phyloP scores from a whole-genome alignment of 2,797 vertebrate species.

The Etheostoma nigrum region DNA sequence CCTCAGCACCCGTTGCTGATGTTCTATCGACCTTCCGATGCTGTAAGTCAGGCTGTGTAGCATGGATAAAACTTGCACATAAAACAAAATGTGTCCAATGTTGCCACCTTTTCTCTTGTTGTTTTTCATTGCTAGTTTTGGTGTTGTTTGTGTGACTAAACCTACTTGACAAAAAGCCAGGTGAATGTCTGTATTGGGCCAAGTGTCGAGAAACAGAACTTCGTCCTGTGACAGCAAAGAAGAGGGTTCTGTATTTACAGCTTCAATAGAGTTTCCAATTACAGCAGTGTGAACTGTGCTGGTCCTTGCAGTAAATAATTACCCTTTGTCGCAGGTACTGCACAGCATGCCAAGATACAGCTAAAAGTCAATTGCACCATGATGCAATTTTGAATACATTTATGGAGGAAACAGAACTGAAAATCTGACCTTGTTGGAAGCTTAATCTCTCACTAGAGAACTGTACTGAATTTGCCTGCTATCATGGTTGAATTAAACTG shows the following conservation, averaged over 20 bases:
- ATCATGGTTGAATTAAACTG: constrained; percentile 36
- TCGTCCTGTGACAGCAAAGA: constrained; percentile 57
- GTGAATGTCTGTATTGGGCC: constrained; percentile 53
- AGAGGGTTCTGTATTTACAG: constrained; percentile 78
- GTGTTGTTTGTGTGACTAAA: constrained; percentile 51
- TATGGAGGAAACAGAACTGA: constrained; percentile 32
- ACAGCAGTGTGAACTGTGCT: constrained; percentile 75
- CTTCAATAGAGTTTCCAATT: constrained; percentile 82
- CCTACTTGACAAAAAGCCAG: constrained; percentile 57
- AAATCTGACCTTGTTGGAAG: constrained; percentile 43
- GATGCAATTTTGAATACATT: constrained; percentile 59
- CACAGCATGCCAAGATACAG: constrained; percentile 54
- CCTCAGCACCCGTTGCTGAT: constrained; percentile 65
- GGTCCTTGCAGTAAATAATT: constrained; percentile 75
- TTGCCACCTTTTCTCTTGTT: constrained; percentile 39
- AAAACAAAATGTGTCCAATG: constrained; percentile 57
- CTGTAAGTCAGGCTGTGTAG: constrained; percentile 51
- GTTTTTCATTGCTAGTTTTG: constrained; percentile 51
- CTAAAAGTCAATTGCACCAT: constrained; percentile 53
- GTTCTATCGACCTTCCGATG: constrained; percentile 73
- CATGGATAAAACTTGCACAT: constrained; percentile 51
- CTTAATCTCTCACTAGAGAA: constrained; percentile 23
- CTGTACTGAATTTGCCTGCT: constrained; percentile 23
- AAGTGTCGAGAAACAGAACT: constrained; percentile 56
- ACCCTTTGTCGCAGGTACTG: constrained; percentile 58